These are phyloP conservation scores for Leontopithecus rosalia DNA, from an alignment of 2,797 vertebrate species.

Conservation along the genomic window DNA sequence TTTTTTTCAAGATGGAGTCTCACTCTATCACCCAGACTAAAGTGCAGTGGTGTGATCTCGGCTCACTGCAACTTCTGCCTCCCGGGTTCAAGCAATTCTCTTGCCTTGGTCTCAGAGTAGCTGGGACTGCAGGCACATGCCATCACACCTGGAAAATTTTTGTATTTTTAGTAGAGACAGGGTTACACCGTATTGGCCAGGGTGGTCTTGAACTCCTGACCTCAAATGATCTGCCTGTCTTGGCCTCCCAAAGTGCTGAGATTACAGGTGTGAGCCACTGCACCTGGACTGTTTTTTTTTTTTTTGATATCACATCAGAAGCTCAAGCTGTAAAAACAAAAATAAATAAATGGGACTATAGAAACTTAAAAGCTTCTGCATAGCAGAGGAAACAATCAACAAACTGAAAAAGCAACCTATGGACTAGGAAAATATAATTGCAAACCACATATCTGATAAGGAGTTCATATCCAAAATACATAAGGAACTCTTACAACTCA, in stretches of 20 bases:
- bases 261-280: no score
- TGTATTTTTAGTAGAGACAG: no score
- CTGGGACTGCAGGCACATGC: no score
- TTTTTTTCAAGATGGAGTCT: not conserved
- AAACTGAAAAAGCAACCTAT: not conserved
- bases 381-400: not conserved
- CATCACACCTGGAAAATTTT: no score
- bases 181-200: no score
- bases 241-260: no score
- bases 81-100: not conserved
- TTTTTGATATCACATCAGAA: not conserved
- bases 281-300: not conserved
- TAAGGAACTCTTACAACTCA: not conserved
- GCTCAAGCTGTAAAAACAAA: not conserved
- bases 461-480: not conserved
- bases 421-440: not conserved
- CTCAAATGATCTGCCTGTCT: no score
- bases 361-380: not conserved
- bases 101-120: not conserved
- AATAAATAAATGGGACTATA: not conserved
- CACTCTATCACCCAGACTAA: not conserved
- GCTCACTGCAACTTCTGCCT: not conserved
- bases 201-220: no score
- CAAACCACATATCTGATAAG: not conserved
- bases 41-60: fast-evolving